phyloP scores from a whole-genome alignment of 2,113 vertebrate genomes.

The Cyprinodon tularosa region DNA sequence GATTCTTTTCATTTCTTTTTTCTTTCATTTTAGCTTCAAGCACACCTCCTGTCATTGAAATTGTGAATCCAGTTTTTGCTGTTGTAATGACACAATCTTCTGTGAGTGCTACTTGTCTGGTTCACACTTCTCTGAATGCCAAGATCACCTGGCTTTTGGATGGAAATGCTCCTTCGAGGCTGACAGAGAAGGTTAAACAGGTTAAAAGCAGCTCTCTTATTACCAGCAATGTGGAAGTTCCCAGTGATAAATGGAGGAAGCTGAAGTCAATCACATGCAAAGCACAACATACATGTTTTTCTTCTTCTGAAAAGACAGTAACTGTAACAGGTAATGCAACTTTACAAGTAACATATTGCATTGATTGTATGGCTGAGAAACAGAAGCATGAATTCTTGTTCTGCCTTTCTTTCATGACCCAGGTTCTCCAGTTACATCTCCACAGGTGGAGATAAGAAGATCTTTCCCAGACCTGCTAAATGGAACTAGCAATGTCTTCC shows the following conservation, averaged over 20 bases:
- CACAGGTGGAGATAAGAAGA: conserved; percentile 68
- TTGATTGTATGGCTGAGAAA: too few relatives aligned
- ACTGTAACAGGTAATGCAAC: too few relatives aligned
- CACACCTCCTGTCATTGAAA: neutral
- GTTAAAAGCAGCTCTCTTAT: neutral
- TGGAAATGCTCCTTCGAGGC: accelerated
- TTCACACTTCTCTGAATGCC: neutral
- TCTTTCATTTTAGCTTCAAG: neutral
- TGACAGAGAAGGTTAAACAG: neutral
- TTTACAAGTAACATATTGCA: too few relatives aligned
- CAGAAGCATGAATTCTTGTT: neutral
- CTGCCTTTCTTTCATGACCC: neutral
- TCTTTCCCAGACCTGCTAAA: conserved; percentile 40
- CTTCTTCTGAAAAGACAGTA: too few relatives aligned
- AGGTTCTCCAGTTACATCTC: conserved; percentile 26
- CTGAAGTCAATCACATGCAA: too few relatives aligned
- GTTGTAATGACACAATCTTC: neutral
- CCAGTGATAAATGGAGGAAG: neutral
- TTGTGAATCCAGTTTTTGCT: neutral
- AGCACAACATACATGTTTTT: too few relatives aligned
- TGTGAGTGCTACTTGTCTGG: neutral
- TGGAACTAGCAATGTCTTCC: conserved; percentile 36
- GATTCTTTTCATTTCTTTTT: neutral
- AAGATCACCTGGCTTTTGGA: neutral
- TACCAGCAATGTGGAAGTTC: neutral